phyloP scores from a whole-genome alignment of 2,797 vertebrate species.

The Hoplostethus atlanticus region DNA sequence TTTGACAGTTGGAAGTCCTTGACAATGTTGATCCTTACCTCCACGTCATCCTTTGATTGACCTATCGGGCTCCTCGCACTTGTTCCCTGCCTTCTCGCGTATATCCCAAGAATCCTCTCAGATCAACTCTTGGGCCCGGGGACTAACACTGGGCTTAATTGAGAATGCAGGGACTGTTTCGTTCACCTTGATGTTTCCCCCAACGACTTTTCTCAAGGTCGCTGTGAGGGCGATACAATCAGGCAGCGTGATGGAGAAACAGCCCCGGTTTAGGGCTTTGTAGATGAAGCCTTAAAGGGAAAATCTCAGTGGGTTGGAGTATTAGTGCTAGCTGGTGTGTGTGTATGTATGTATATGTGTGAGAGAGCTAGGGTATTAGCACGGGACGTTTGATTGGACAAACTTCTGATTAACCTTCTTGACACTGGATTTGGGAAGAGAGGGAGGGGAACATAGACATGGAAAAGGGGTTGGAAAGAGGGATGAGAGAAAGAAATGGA shows the following conservation, averaged over 20 bases:
- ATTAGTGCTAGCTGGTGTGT: constrained; percentile 39
- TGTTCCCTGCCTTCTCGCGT: constrained; percentile 33
- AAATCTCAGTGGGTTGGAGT: constrained; percentile 50
- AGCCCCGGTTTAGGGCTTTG: constrained; percentile 48
- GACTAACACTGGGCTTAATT: constrained; percentile 38
- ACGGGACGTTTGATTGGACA: constrained; percentile 1
- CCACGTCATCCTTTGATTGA: constrained; percentile 42
- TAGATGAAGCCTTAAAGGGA: constrained; percentile 48
- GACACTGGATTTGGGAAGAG: constrained; percentile 26
- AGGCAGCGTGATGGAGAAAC: constrained; percentile 31
- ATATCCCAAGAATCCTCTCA: constrained; percentile 43
- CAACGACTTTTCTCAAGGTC: constrained; percentile 62
- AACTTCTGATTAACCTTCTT: constrained; percentile 33
- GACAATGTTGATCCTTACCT: constrained; percentile 33
- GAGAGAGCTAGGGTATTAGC: constrained; percentile 13
- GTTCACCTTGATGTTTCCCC: constrained; percentile 62
- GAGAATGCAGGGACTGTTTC: constrained; percentile 42
- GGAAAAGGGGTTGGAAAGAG: too few relatives aligned
- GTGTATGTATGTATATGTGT: constrained; percentile 17
- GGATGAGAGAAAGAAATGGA: too few relatives aligned
- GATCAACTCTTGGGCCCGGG: constrained; percentile 43
- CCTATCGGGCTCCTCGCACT: constrained; percentile 34
- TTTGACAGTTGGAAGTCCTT: constrained; percentile 47
- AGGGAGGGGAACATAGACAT: constrained; percentile 10
- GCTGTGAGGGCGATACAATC: constrained; percentile 38